These are phyloP conservation scores for Azorinus chamasolen DNA, from an alignment of 2,888 invertebrate genomes.

Conservation along the genomic window DNA sequence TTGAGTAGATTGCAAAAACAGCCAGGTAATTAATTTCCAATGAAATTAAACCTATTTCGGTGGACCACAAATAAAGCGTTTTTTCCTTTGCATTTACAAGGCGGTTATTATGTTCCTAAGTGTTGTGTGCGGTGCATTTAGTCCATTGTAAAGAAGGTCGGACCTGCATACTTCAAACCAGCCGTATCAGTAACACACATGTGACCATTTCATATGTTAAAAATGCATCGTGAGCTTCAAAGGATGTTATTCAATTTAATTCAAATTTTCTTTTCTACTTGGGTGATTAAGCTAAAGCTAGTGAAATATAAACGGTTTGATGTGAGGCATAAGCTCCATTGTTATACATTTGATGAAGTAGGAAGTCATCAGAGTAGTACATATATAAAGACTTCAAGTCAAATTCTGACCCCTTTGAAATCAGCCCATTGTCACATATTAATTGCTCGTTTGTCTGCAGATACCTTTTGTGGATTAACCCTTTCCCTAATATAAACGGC, in stretches of 20 bases:
- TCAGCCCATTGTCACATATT: conserved; percentile 49
- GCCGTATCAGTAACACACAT: too few relatives aligned
- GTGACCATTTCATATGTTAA: too few relatives aligned
- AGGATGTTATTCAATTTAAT: conserved; percentile 54
- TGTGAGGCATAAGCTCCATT: conserved; percentile 55
- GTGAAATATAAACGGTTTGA: conserved; percentile 58
- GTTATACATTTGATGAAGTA: conserved; percentile 59
- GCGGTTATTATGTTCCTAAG: too few relatives aligned
- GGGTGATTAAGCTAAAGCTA: conserved; percentile 36
- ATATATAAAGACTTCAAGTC: conserved; percentile 46
- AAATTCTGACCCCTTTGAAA: conserved; percentile 33
- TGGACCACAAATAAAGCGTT: too few relatives aligned
- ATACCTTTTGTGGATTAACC: conserved; percentile 32
- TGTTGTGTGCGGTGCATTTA: too few relatives aligned
- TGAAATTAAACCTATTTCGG: too few relatives aligned
- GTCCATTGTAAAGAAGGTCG: too few relatives aligned
- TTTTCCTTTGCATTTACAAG: too few relatives aligned
- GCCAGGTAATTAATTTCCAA: too few relatives aligned
- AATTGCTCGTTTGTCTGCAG: conserved; percentile 46
- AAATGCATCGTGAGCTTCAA: conserved; percentile 1
- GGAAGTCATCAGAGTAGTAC: conserved; percentile 8
- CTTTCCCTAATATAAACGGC: too few relatives aligned
- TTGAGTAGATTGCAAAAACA: too few relatives aligned
- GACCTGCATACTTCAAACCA: too few relatives aligned
- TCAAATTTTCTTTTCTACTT: conserved; percentile 58